These are phyloP conservation scores for Stichodactyla mertensii DNA, from an alignment of 64 coral and sea anemone genomes.

Conservation along the genomic window DNA sequence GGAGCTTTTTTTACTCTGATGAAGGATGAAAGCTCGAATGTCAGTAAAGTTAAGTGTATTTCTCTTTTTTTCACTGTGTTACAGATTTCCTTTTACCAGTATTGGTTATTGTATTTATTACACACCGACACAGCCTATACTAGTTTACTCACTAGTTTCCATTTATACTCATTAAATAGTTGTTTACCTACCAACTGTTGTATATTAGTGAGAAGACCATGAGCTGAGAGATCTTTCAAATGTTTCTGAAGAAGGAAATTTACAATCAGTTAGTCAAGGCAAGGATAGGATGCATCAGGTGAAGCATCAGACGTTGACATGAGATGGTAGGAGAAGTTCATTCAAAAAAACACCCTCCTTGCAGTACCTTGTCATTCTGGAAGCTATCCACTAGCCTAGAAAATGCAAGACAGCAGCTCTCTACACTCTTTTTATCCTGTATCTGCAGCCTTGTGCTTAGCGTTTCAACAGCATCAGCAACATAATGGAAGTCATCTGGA, in stretches of 20 bases:
- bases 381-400: conserved; percentile 93
- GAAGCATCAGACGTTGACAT: too few relatives aligned
- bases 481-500: conserved; percentile 89
- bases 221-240: conserved; percentile 80
- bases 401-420: conserved; percentile 98
- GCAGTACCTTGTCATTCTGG: conserved; percentile 84
- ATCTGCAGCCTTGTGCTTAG: conserved; percentile 92
- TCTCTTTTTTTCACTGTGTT: too few relatives aligned
- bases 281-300: neutral
- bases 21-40: too few relatives aligned
- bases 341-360: too few relatives aligned
- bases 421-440: conserved; percentile 98
- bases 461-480: conserved; percentile 78
- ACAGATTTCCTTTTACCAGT: too few relatives aligned
- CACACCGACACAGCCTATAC: too few relatives aligned
- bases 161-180: neutral
- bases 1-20: too few relatives aligned
- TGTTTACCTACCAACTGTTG: conserved; percentile 74
- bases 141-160: too few relatives aligned
- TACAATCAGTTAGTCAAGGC: neutral
- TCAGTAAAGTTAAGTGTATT: too few relatives aligned
- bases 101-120: too few relatives aligned
- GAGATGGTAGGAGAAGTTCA: too few relatives aligned
- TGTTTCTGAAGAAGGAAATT: conserved; percentile 53
- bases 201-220: conserved; percentile 86